These are phyloP conservation scores for Lasioglossum zephyrum DNA, from an alignment of 2,888 invertebrate species.

Conservation along the genomic window DNA sequence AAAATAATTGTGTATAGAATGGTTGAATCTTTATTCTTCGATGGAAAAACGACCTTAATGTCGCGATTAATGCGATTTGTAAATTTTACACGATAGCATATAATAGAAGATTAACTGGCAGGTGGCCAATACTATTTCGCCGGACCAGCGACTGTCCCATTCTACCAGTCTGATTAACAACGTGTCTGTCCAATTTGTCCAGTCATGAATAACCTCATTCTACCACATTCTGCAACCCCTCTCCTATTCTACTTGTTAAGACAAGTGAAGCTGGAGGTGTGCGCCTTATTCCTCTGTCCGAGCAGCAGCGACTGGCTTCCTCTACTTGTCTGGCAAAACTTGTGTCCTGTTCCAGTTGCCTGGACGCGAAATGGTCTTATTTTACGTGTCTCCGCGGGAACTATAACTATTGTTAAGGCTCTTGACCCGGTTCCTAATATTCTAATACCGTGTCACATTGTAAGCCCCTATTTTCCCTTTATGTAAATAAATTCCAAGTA, in stretches of 20 bases:
- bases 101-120: conserved; percentile 12
- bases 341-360: conserved; percentile 10
- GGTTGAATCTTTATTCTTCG: background rate
- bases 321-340: conserved; percentile 9
- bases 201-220: conserved; percentile 12
- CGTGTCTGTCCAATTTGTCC: conserved; percentile 8
- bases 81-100: background rate
- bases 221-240: background rate
- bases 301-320: background rate
- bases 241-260: conserved; percentile 9
- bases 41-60: background rate
- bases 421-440: background rate
- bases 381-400: background rate
- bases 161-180: conserved; percentile 12
- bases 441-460: background rate
- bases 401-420: conserved; percentile 4
- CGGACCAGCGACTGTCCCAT: background rate
- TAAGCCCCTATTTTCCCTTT: background rate
- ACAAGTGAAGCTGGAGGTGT: background rate
- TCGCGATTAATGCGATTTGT: background rate
- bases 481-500: background rate
- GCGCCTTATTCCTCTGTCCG: conserved; percentile 16
- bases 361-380: background rate
- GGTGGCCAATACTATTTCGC: conserved; percentile 1
- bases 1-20: background rate